These are phyloP conservation scores for Cichladusa arquata DNA, from an alignment of 2,113 vertebrate genomes.

Conservation along the genomic window DNA sequence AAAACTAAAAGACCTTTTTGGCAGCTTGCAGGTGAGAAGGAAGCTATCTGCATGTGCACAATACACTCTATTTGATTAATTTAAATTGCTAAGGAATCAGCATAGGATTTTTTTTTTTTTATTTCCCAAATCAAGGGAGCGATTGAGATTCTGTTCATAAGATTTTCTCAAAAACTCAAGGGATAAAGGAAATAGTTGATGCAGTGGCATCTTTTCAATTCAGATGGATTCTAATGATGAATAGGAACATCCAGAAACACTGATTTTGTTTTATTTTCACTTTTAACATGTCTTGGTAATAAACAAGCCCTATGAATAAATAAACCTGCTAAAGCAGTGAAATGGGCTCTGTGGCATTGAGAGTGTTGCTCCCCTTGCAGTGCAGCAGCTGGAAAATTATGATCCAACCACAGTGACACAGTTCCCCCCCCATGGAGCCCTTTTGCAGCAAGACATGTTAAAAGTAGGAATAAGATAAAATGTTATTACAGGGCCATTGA, in stretches of 20 bases:
- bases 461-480: constrained; percentile 52
- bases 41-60: background rate
- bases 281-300: background rate
- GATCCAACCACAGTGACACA: background rate
- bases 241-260: background rate
- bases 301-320: constrained; percentile 30
- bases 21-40: background rate
- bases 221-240: background rate
- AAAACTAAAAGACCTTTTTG: background rate
- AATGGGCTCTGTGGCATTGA: background rate
- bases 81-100: constrained; percentile 23
- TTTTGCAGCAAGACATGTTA: constrained; percentile 4
- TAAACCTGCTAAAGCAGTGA: background rate
- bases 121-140: background rate
- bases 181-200: background rate
- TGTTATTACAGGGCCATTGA: constrained; percentile 35
- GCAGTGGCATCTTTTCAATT: constrained; percentile 2
- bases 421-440: background rate
- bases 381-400: background rate
- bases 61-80: background rate
- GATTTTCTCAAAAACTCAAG: constrained; percentile 12
- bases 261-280: constrained; percentile 48
- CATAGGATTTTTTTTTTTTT: background rate
- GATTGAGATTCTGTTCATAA: background rate
- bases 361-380: background rate